Percentiles rank a stretch among this genome's conserved stretches.
Conservation (phyloP, 2,113 vertebrate genomes). For the Prunella fulvescens region DNA sequence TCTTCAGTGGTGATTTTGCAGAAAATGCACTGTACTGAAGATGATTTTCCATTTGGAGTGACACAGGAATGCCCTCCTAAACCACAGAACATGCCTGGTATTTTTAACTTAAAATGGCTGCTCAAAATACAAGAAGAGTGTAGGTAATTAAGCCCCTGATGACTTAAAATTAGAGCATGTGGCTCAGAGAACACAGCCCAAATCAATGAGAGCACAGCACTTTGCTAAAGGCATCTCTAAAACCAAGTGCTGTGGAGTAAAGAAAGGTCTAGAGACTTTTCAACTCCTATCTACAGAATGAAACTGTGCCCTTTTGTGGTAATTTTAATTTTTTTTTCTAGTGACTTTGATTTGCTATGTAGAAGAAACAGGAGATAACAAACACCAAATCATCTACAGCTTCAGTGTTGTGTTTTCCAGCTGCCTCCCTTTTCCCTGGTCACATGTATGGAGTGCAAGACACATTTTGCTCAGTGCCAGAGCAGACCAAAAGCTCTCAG, state of each 20-base stretch:
- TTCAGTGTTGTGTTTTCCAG: background rate
- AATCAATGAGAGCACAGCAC: background rate
- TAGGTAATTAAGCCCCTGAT: background rate
- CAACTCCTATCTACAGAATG: background rate
- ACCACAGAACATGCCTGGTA: rapidly evolving
- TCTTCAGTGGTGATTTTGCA: background rate
- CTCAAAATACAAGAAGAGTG: background rate
- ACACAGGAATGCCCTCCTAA: background rate
- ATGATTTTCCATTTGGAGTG: background rate
- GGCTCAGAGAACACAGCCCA: background rate
- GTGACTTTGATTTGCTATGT: background rate
- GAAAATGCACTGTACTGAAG: background rate
- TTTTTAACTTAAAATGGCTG: background rate
- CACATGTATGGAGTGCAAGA: background rate
- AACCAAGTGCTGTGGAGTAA: background rate
- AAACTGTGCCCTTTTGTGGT: background rate
- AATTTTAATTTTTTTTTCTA: background rate
- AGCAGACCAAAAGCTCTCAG: background rate
- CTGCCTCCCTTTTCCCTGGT: background rate
- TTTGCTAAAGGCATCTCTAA: background rate
- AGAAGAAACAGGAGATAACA: background rate
- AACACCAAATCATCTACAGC: background rate
- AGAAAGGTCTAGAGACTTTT: background rate
- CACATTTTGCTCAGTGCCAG: background rate
- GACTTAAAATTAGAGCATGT: background rate